Base-by-base conservation (phyloP, 2,797 vertebrate species). In the Gobionotothen gibberifrons region DNA sequence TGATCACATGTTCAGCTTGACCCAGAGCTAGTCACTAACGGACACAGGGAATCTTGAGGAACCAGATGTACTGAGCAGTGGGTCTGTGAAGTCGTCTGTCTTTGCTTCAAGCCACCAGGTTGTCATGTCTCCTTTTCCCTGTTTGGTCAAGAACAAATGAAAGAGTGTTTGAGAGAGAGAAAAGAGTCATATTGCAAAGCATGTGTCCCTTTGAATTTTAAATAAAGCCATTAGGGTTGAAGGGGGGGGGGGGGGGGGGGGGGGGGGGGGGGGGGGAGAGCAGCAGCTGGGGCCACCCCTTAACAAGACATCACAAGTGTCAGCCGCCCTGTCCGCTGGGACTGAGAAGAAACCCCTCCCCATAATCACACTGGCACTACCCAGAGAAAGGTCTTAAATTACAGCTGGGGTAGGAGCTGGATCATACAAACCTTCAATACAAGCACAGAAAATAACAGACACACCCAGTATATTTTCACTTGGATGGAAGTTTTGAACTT, bases 121-220 rank as follows among this genome's bases (percentile, higher is more conserved):
- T 43, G 85, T 95, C 94, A 95, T 95, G n/a, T 94, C 93, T 22
- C 93, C 93, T 89, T 95, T 95, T 10, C 93, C 94, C 94, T 95
- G 80, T 64, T 73, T 63, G 76, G 79, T 67, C 42, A 46, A 81
- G 17, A 72, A 63, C 1, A 48, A 74, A 57, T 4, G 1, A 78
- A n/a, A 46, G 9, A 4, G 48, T 66, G 63, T 69, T 46, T 19
- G 42, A 55, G 43, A 32, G 42, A 69, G 55, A 72, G 22, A 52
- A 0, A 12, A 3, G 83, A 74, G 70, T 89, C 77, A 69, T 77
- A 68, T 80, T 83, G 75, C 79, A 67, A 46, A 88, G 49, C 69
- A 74, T 76, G 59, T 60, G 59, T 74, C 59, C 54, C 68, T 87
- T 79, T 81, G 82, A 87, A 87, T 82, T 74, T 89, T 82, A 89